Percentiles rank a stretch among this genome's conserved stretches.
Evolutionary conservation across 2,797 vertebrate species (phyloP).

Genomic region (Falco concolor): DNA sequence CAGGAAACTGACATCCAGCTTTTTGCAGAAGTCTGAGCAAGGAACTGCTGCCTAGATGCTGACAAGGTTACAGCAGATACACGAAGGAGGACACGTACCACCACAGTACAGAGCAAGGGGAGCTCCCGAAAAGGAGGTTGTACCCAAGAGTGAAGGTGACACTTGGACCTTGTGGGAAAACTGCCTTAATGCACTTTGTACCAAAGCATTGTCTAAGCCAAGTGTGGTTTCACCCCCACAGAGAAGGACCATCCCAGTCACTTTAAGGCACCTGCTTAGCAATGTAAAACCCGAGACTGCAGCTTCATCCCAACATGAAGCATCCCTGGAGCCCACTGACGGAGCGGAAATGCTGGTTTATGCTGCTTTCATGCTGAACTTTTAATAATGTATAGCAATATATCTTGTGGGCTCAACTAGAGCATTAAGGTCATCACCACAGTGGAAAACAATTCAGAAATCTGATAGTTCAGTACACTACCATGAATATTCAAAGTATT

Average conservation of each 20-base stretch:
- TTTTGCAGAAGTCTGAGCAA: not conserved
- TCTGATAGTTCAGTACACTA: not conserved
- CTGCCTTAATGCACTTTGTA: not conserved
- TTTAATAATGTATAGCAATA: not conserved
- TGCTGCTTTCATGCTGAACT: not conserved
- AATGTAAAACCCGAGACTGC: not conserved
- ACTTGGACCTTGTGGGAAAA: not conserved
- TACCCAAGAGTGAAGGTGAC: not conserved
- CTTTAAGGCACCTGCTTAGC: not conserved
- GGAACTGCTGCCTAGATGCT: not conserved
- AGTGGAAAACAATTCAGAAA: not conserved
- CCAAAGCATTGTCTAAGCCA: not conserved
- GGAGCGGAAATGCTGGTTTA: not conserved
- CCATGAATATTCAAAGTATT: not conserved
- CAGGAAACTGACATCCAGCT: not conserved
- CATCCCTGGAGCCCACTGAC: not conserved
- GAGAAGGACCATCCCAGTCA: not conserved
- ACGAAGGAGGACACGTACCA: fast-evolving
- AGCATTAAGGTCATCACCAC: not conserved
- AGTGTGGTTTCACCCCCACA: fast-evolving
- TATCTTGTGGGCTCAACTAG: not conserved
- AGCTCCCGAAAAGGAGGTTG: not conserved
- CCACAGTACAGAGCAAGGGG: not conserved
- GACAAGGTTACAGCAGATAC: not conserved
- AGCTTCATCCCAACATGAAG: not conserved